Evolutionary conservation across 2,888 invertebrate genomes (phyloP), one percentile per base, ranked within the genome.

Genomic region (Cryptocephalus moraei): DNA sequence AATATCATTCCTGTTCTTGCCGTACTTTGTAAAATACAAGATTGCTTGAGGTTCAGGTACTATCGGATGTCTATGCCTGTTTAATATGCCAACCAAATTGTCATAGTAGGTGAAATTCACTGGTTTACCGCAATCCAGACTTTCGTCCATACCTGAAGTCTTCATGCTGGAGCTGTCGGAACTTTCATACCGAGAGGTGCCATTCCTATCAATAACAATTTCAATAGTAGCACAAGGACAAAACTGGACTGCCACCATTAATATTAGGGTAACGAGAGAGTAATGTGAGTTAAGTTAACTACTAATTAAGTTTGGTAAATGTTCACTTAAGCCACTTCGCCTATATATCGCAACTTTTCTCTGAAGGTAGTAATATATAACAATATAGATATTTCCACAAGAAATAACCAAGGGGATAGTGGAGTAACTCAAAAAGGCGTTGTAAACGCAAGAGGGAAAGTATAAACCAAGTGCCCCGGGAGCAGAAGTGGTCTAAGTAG

Each of bases 41-140:
- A 85, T 82, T 41, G 86, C 84, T 71, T 84, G 83, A 49, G 91
- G 90, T 71, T 92, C 91, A 49, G 90, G 89, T 57, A 89, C 84
- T 63, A 84, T 79, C 0, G 88, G 87, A 72, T 91, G 90, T 63
- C 83, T 80, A 60, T 86, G 81, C 52, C 91, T 75, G 62, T 88
- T 81, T n/a, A 86, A 82, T 33, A 92, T 84, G 12, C 91, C 91
- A 44, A 87, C 82, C 50, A 91, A 73, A 68, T 89, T 89, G 69
- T 92, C 92, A 70, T 90, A 91, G 67, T 87, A 87, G 4, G 91
- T 91, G 65, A 84, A 86, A 71, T 91, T 91, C 1, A 87, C 89
- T 46, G 87, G 81, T 71, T 86, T 86, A 4, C 89, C 89, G 70
- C 90, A 90, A 64, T 88, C 87, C 59, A 88, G 73, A 53, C 79